These are phyloP conservation scores for Boleophthalmus pectinirostris DNA, from an alignment of 2,113 vertebrate species.

Conservation along the genomic window DNA sequence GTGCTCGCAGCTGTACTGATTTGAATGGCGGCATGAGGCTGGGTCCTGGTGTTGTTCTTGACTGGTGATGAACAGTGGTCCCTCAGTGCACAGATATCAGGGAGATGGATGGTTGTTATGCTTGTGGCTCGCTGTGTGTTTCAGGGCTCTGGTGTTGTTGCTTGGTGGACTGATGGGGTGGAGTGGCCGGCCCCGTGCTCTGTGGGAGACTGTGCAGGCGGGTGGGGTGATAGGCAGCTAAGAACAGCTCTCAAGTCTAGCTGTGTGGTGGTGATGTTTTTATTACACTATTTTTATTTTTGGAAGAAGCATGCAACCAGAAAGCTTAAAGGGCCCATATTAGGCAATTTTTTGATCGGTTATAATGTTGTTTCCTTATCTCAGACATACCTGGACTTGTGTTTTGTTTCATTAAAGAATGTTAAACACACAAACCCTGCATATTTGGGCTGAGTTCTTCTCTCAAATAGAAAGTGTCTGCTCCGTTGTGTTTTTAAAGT, in stretches of 20 bases:
- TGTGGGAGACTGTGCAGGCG: slow-evolving; percentile 18
- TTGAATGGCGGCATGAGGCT: slow-evolving; percentile 34
- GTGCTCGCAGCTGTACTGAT: slow-evolving; percentile 47
- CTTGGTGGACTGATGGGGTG: slow-evolving; percentile 24
- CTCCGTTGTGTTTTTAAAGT: too few relatives aligned
- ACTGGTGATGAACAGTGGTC: slow-evolving; percentile 46
- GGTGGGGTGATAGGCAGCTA: slow-evolving; percentile 9
- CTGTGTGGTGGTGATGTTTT: background rate
- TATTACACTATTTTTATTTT: background rate
- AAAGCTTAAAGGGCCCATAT: too few relatives aligned
- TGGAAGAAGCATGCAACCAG: too few relatives aligned
- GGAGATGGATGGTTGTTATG: slow-evolving; percentile 63
- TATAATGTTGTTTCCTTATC: too few relatives aligned
- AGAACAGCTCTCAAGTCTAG: background rate
- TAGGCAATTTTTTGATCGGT: too few relatives aligned
- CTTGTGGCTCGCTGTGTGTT: slow-evolving; percentile 50
- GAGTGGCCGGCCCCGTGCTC: slow-evolving; percentile 19
- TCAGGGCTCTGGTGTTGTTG: slow-evolving; percentile 42
- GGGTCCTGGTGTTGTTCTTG: slow-evolving; percentile 50
- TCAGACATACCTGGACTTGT: too few relatives aligned
- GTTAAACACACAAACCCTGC: too few relatives aligned
- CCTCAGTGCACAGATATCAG: slow-evolving; percentile 36
- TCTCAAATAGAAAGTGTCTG: too few relatives aligned
- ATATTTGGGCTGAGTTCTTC: too few relatives aligned
- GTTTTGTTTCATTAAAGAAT: too few relatives aligned